Evolutionary conservation across 1,140 invertebrate species (phyloP).

Genomic region (Meloidogyne exigua): DNA sequence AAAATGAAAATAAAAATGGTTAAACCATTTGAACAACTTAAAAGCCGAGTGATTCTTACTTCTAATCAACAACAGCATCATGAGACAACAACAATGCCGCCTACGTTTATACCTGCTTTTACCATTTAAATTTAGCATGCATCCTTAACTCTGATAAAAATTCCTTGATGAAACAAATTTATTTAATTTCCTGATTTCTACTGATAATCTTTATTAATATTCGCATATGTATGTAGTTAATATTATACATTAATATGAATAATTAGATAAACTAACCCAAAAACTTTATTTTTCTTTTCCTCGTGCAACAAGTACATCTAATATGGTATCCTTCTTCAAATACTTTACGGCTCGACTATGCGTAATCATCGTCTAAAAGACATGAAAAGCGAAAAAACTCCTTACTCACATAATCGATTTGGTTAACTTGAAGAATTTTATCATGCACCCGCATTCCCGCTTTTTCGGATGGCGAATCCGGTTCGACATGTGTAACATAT

Average conservation of each 20-base stretch:
- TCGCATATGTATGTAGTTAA: too few relatives aligned
- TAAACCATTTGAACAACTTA: constrained; percentile 41
- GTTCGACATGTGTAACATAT: constrained; percentile 5
- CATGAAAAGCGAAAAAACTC: neutral
- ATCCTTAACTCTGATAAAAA: neutral
- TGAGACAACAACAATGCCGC: neutral
- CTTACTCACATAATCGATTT: constrained; percentile 19
- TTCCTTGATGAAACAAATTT: too few relatives aligned
- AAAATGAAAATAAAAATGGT: constrained; percentile 43
- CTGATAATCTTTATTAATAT: too few relatives aligned
- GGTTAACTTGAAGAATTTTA: constrained; percentile 22
- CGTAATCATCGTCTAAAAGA: constrained; percentile 17
- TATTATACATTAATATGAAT: too few relatives aligned
- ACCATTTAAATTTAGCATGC: neutral
- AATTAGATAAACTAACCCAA: neutral
- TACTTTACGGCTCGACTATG: constrained; percentile 12
- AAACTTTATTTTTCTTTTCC: neutral
- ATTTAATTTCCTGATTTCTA: too few relatives aligned
- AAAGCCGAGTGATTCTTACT: constrained; percentile 31
- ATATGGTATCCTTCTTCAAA: neutral
- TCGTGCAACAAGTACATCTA: constrained; percentile 1
- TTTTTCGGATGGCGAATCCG: constrained; percentile 6
- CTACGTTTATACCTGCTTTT: neutral
- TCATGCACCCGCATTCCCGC: constrained; percentile 17
- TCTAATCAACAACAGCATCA: neutral